These are phyloP conservation scores for Oncorhynchus kisutch DNA, from an alignment of 2,113 vertebrate species.

Conservation along the genomic window DNA sequence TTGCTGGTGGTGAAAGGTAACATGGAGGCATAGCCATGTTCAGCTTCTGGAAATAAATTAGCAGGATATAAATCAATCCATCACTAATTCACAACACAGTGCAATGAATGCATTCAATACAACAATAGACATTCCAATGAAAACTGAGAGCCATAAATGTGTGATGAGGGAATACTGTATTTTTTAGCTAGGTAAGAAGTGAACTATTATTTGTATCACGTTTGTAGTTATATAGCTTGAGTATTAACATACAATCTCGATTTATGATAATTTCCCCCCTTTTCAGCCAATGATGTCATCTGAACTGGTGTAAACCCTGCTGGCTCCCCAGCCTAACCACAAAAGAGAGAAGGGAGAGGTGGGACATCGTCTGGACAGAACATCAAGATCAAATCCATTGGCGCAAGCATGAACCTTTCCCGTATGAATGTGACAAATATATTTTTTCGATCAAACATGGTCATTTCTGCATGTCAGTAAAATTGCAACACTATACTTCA, in stretches of 20 bases:
- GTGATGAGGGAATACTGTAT: background rate
- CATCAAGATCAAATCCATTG: background rate
- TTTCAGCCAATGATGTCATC: slow-evolving; percentile 78
- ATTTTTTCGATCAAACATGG: background rate
- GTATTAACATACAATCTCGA: background rate
- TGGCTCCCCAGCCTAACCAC: slow-evolving; percentile 69
- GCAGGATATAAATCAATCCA: slow-evolving; percentile 51
- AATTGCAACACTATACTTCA: background rate
- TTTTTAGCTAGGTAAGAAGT: too few species aligned
- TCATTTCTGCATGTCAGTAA: background rate
- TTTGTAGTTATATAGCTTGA: background rate
- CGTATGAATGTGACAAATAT: background rate
- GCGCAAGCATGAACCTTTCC: background rate
- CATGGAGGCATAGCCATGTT: slow-evolving; percentile 94
- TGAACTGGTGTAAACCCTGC: slow-evolving; percentile 80
- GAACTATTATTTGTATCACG: background rate
- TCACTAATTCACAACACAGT: slow-evolving; percentile 4
- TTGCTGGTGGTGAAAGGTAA: slow-evolving; percentile 84
- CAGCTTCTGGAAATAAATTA: slow-evolving; percentile 83
- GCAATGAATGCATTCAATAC: slow-evolving; percentile 24
- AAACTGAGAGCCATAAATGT: background rate
- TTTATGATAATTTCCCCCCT: slow-evolving; percentile 23
- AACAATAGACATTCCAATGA: background rate
- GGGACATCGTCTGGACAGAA: slow-evolving; percentile 40
- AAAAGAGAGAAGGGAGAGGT: slow-evolving; percentile 66